Percentiles rank a stretch among this genome's conserved stretches.
Conservation (phyloP, 2,888 invertebrate species). For the Tachina fera region DNA sequence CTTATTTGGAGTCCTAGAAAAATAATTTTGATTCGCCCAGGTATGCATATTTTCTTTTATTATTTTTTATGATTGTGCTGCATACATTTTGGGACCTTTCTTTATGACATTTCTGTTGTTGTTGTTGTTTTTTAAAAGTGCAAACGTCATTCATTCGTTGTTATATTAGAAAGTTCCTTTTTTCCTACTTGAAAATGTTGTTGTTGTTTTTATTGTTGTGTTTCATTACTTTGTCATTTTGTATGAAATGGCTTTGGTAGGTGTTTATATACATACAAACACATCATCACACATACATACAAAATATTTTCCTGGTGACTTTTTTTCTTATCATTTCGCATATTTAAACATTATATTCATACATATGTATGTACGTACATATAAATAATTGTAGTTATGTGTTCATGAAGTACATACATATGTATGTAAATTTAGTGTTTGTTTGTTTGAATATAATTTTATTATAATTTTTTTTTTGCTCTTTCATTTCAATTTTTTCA, state of each 20-base stretch:
- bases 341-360: not conserved
- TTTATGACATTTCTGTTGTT: constrained; percentile 66
- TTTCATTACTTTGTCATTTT: constrained; percentile 65
- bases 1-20: constrained; percentile 32
- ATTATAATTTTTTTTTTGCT: constrained; percentile 66
- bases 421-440: constrained; percentile 28
- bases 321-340: constrained; percentile 15
- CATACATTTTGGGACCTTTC: constrained; percentile 66
- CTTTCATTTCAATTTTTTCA: constrained; percentile 76
- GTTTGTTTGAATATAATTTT: constrained; percentile 77
- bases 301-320: constrained; percentile 6
- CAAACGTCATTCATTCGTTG: constrained; percentile 81
- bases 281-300: no score
- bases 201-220: constrained; percentile 64
- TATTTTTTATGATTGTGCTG: constrained; percentile 35
- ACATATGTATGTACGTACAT: not conserved
- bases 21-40: constrained; percentile 48
- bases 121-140: constrained; percentile 72
- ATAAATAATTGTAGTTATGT: not conserved
- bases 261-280: not conserved
- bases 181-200: constrained; percentile 60
- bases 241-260: constrained; percentile 35
- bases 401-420: not conserved
- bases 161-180: constrained; percentile 78
- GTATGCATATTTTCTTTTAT: constrained; percentile 26